phyloP scores from a whole-genome alignment of 1,140 invertebrate genomes.

The Zaprionus nigranus region DNA sequence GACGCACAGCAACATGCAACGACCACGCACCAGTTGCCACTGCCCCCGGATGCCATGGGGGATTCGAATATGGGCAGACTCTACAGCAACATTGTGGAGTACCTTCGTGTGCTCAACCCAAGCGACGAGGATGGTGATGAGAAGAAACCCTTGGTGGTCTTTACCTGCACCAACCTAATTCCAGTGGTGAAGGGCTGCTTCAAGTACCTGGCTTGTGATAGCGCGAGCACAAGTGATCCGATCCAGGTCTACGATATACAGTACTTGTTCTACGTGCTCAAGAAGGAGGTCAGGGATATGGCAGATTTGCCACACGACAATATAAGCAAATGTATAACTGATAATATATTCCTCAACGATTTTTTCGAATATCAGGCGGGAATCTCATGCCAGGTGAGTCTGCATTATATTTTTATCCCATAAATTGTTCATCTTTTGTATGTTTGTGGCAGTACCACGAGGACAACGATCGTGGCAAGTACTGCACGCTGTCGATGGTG shows the following conservation, averaged over 20 bases:
- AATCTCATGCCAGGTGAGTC: constrained; percentile 67
- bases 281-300: constrained; percentile 51
- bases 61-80: constrained; percentile 62
- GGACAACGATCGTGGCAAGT: constrained; percentile 63
- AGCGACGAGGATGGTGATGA: background rate
- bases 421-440: background rate
- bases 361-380: constrained; percentile 62
- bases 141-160: constrained; percentile 48
- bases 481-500: constrained; percentile 69
- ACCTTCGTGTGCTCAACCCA: constrained; percentile 20
- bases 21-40: constrained; percentile 62
- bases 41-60: constrained; percentile 72
- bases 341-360: constrained; percentile 55
- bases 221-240: background rate
- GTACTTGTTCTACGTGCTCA: constrained; percentile 66
- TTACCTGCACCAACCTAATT: constrained; percentile 53
- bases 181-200: constrained; percentile 65
- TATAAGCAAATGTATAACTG: constrained; percentile 49
- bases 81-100: constrained; percentile 58
- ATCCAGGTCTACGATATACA: constrained; percentile 66
- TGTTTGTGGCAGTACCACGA: constrained; percentile 59
- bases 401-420: background rate
- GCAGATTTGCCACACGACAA: constrained; percentile 33
- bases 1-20: constrained; percentile 54
- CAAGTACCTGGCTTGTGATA: constrained; percentile 49